A percentile compares a stretch with the other conserved stretches of the same genome.
These are phyloP conservation scores for Serinus canaria DNA, from an alignment of 2,113 vertebrate species.

Conservation along the genomic window DNA sequence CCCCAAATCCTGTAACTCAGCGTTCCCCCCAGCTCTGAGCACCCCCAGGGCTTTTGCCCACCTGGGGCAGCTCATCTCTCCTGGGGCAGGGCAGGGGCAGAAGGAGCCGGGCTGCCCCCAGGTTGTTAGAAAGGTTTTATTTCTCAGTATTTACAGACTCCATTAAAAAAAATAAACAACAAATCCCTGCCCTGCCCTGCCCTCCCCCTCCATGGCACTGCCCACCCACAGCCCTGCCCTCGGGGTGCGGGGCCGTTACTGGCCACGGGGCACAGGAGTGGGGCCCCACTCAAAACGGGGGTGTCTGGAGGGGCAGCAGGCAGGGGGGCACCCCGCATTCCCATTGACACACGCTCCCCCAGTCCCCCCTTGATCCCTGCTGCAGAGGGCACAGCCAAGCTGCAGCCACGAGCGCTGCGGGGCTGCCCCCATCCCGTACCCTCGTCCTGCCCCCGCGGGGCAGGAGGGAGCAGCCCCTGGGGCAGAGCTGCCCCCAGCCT, in stretches of 20 bases:
- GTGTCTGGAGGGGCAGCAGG: background rate
- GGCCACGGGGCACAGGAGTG: background rate
- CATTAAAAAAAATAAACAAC: background rate
- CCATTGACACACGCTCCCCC: background rate
- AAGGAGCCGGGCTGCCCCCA: background rate
- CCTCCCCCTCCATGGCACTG: background rate
- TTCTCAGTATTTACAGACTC: slow-evolving; percentile 45
- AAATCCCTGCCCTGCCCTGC: background rate
- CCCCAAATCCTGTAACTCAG: background rate
- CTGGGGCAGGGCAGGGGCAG: rapidly evolving
- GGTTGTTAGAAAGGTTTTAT: slow-evolving; percentile 33
- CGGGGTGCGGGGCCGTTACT: background rate
- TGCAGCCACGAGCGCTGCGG: background rate
- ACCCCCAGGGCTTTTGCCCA: background rate
- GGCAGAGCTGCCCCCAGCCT: background rate
- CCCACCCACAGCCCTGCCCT: background rate
- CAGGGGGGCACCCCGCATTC: background rate
- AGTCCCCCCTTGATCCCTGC: background rate
- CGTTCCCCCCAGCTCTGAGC: background rate
- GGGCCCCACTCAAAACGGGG: background rate
- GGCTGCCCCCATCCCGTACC: background rate
- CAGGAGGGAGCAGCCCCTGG: background rate
- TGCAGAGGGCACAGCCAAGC: background rate
- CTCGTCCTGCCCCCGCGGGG: background rate
- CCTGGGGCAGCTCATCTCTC: rapidly evolving